Base-by-base conservation (phyloP, 1,140 invertebrate species). In the Laupala kohalensis region DNA sequence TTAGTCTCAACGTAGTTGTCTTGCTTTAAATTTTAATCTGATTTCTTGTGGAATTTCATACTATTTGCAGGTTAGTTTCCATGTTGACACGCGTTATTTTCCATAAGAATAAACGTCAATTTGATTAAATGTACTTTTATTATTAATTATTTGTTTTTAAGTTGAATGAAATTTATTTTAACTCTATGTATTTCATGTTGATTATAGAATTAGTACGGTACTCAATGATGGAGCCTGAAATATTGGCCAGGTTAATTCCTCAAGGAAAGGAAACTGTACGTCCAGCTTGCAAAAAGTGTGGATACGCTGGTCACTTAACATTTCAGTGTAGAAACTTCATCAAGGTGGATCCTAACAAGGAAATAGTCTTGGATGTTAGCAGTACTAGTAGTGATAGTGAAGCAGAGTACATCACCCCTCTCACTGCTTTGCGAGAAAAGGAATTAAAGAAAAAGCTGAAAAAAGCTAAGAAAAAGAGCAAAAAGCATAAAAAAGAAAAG, bases 281-380 rank as follows among this genome's bases (percentile, higher is more conserved):
- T 70, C 88, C 92, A 28, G 92, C 93, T 0, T 96, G 94, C 79
- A 94, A 93, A 79, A 96, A 96, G 80, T 96, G 94, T 83, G 94
- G 94, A 67, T 96, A 96, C 80, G 89, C 93, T 72, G 96, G 96
- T 29, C 96, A 98, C 81, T 85, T 98, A 76, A 97, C 96, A 19
- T 98, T 92, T 82, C 95, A 98, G 80, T 98, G 96, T 80, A 83
- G 95, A 76, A 98, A 98, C 80, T 97, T 98, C 81, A 88, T 98
- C 37, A 94, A 96, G 86, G 89, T 94, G 74, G 90, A 91, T 77
- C 89, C 90, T 6, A 89, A 90, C 75, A 93, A 92, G 79, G 95
- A 97, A 78, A 93, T 97, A 74, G 90, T 97, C 2, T 80, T 98
- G 71, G 96, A 98, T 81, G 93, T 98, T 2, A 96, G 94, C 76